Percentiles rank a stretch among this genome's conserved stretches.
Conservation (phyloP, 2,797 vertebrate genomes). For the Onychomys leucogaster region DNA sequence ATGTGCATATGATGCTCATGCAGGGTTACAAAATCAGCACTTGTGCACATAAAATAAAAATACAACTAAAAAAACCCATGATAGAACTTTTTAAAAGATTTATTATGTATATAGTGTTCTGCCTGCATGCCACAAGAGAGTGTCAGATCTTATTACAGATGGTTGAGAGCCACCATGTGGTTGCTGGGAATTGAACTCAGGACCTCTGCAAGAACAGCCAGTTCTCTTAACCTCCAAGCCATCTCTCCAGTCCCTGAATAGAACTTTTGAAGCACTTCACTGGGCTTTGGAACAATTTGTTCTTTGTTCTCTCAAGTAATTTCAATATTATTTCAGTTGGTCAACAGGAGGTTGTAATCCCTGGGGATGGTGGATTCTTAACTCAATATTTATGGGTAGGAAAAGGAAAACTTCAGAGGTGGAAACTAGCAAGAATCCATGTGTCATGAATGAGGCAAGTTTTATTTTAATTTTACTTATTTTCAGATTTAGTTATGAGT, state of each 20-base stretch:
- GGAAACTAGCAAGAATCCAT: neutral
- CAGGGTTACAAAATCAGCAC: neutral
- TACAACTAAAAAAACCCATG: neutral
- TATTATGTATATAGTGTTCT: too few relatives aligned
- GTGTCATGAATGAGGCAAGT: neutral
- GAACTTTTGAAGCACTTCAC: conserved; percentile 53
- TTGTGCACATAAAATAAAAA: neutral
- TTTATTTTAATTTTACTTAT: neutral
- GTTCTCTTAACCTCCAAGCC: too few relatives aligned
- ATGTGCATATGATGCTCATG: too few relatives aligned
- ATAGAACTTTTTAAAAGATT: conserved; percentile 14
- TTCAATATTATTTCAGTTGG: conserved; percentile 1
- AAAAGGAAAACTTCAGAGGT: neutral
- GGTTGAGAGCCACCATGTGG: too few relatives aligned
- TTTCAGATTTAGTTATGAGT: neutral
- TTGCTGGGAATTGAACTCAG: too few relatives aligned
- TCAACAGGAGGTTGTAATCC: neutral
- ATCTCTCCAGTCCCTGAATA: neutral
- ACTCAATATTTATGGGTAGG: neutral
- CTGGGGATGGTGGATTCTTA: neutral
- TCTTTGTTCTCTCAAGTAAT: conserved; percentile 37
- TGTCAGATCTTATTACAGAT: too few relatives aligned
- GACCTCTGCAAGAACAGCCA: too few relatives aligned
- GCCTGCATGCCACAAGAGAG: too few relatives aligned
- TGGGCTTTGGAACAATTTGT: conserved; percentile 37